phyloP scores from a whole-genome alignment of 1,140 invertebrate species.

The Oryzaephilus surinamensis region DNA sequence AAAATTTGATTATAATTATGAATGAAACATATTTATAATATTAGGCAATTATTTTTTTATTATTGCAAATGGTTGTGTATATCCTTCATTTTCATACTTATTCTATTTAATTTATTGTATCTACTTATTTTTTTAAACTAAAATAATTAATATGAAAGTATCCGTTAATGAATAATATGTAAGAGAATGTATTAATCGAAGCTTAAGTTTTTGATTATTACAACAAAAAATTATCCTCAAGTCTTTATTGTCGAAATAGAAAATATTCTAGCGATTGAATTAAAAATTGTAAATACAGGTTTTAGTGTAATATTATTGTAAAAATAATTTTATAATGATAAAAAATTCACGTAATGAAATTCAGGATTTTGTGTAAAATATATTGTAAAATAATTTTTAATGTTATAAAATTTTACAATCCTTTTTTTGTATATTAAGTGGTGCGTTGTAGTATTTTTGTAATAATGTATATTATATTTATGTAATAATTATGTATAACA shows the following conservation, averaged over 20 bases:
- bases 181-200: not conserved
- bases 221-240: constrained; percentile 4
- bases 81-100: not conserved
- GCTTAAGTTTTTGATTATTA: constrained; percentile 4
- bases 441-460: constrained; percentile 15
- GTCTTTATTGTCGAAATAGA: constrained; percentile 8
- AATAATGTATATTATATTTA: constrained; percentile 18
- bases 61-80: constrained; percentile 13
- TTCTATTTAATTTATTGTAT: not conserved
- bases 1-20: constrained; percentile 3
- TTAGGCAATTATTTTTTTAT: constrained; percentile 8
- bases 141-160: too few species aligned
- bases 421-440: constrained; percentile 12
- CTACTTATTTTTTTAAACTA: not conserved
- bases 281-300: constrained; percentile 3
- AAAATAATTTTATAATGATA: not conserved
- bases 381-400: constrained; percentile 9
- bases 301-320: constrained; percentile 1
- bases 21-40: constrained; percentile 4
- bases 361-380: constrained; percentile 6
- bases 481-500: constrained; percentile 10
- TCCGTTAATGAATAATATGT: too few species aligned
- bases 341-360: constrained; percentile 1
- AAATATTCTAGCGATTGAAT: not conserved
- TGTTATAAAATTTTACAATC: constrained; percentile 5